Conservation (phyloP, 2,797 vertebrate species). For the Eremophila alpestris region DNA sequence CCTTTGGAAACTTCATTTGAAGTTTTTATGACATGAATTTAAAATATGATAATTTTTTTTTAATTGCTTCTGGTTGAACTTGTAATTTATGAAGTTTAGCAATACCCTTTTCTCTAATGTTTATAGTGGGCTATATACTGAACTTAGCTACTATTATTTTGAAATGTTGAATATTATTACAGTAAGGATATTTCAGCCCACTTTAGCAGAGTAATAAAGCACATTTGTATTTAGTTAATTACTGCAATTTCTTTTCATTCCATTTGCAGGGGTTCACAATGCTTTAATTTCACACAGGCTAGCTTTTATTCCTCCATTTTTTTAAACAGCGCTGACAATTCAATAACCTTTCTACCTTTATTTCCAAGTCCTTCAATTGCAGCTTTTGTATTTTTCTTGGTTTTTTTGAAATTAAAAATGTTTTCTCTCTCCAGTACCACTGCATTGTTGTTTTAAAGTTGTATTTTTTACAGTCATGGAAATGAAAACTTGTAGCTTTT, state of each 20-base stretch:
- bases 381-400: neutral
- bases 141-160: neutral
- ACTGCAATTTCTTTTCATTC: neutral
- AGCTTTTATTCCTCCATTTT: neutral
- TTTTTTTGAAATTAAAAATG: neutral
- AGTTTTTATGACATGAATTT: neutral
- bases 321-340: neutral
- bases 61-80: neutral
- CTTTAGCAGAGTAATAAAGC: neutral
- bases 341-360: neutral
- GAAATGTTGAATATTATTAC: neutral
- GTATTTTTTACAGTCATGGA: neutral
- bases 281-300: neutral
- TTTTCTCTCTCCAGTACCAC: neutral
- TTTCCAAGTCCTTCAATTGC: neutral
- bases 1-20: neutral
- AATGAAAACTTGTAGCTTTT: neutral
- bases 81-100: neutral
- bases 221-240: neutral
- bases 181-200: neutral
- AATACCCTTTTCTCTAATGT: neutral
- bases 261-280: neutral
- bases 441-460: neutral
- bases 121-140: neutral
- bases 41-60: neutral